Base-by-base conservation (phyloP, 2,888 invertebrate genomes). In the Pollenia griseotomentosa region DNA sequence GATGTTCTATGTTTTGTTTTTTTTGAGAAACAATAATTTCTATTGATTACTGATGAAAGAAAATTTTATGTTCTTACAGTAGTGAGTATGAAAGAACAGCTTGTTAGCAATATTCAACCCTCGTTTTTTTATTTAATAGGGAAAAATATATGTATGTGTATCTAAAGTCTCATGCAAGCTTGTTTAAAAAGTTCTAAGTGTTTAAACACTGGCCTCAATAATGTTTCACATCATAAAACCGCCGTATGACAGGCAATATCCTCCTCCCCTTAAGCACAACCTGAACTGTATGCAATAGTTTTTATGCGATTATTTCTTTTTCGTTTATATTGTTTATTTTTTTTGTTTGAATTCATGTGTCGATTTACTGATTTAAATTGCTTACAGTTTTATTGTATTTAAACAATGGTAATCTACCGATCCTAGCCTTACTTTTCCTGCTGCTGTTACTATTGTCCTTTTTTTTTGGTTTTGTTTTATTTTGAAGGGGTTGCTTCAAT, bases 361-460 rank as follows among this genome's bases (percentile, higher is more conserved):
- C 63, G 74, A 71, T 83, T 75, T 86, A 86, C 83, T 65, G 79
- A 79, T 83, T 83, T 83, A 82, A 83, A 83, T 71, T 40, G 86
- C 80, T 86, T 80, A 71, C 8, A 83, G 48, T 53, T 80, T 83
- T 65, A 86, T 57, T 79, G 75, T 83, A 65, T 75, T 77, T 42
- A 57, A 79, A 75, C 59, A 75, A 68, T n/a, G 42, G 57, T 55
- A n/a, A 73, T 74, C 74, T 75, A 59, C 46, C 68, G 74, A 57
- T 74, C 42, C 48, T 44, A 10, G 4, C 33, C n/a, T 16, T 19
- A 51, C 16, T 42, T 40, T 10, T 59, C 44, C 44, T 73, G 46
- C 53, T 61, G 70, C 16, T 16, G 23, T 42, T 66, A 6, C 23
- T 42, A 53, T 53, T 74, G 48, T 16, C 10, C n/a, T 48, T 53